phyloP scores from a whole-genome alignment of 2,797 vertebrate species.

The Florisuga fusca region DNA sequence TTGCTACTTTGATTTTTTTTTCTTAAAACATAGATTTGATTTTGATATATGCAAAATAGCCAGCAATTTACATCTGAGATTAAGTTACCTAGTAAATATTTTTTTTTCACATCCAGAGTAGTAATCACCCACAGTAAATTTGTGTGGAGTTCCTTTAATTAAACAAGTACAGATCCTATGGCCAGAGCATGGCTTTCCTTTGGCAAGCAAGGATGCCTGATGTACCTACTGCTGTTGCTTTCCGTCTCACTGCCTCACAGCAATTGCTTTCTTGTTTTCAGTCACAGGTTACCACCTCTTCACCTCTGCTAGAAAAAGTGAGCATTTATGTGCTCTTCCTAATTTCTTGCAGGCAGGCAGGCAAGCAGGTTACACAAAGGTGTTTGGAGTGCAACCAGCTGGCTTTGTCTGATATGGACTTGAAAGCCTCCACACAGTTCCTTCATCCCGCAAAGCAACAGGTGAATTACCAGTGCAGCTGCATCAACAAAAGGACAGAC shows the following conservation, averaged over 20 bases:
- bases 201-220: neutral
- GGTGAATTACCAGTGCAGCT: neutral
- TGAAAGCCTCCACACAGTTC: neutral
- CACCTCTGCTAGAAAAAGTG: neutral
- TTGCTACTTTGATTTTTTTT: neutral
- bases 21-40: neutral
- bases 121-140: neutral
- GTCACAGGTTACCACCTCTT: neutral
- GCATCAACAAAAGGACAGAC: neutral
- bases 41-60: neutral
- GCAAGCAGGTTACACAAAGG: neutral
- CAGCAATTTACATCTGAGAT: neutral
- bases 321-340: neutral
- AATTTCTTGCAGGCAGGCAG: neutral
- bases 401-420: neutral
- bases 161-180: neutral
- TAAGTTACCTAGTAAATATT: neutral
- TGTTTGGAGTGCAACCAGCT: neutral
- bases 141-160: neutral
- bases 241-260: neutral
- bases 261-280: neutral
- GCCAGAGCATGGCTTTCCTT: neutral
- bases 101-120: neutral
- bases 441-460: neutral
- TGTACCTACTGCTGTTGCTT: neutral